Evolutionary conservation across 2,113 vertebrate genomes (phyloP), one percentile per base, ranked within the genome.

Genomic region (Hepsetus odoe): DNA sequence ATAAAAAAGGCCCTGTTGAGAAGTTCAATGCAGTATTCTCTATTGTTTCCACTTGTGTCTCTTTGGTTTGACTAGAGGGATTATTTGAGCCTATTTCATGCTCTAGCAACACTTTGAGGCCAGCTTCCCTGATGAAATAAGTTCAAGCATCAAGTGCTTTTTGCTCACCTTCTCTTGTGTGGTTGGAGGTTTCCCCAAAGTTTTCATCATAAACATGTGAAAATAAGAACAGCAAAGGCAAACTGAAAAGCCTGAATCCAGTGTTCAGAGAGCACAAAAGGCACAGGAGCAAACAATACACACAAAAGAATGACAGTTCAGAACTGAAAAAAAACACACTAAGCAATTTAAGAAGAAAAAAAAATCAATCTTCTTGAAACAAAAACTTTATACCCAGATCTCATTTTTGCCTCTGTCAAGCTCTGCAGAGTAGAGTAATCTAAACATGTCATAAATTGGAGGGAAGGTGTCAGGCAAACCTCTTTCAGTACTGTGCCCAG

Each of bases 111-210:
- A 85, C 86, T 84, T 30, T 81, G 73, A 82, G 78, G 84, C 89
- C 84, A 83, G 86, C 87, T 89, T 87, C 88, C 86, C 83, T 88
- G 85, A 77, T 86, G 83, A 87, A 90, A 89, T 84, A 77, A 87
- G 89, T 80, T 86, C 84, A 88, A 82, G 79, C 68, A 75, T 81
- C 32, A 70, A 40, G 59, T 85, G 86, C 90, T 84, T 86, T 80
- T 87, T 82, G 84, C 87, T 86, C 83, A 82, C 84, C 84, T 82
- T 16, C 40, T 74, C 18, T 55, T 59, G n/a, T 35, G 40, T 67
- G 49, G 49, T 44, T 1, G 38, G 30, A 69, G 53, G 44, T 26
- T n/a, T 71, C 42, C n/a, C 64, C 84, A 55, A 62, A 83, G 75
- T 79, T 80, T 35, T 33, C 68, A 61, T 51, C 28, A 77, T 67